These are phyloP conservation scores for Dolichotis patagonum DNA, from an alignment of 2,113 vertebrate genomes.

Conservation along the genomic window DNA sequence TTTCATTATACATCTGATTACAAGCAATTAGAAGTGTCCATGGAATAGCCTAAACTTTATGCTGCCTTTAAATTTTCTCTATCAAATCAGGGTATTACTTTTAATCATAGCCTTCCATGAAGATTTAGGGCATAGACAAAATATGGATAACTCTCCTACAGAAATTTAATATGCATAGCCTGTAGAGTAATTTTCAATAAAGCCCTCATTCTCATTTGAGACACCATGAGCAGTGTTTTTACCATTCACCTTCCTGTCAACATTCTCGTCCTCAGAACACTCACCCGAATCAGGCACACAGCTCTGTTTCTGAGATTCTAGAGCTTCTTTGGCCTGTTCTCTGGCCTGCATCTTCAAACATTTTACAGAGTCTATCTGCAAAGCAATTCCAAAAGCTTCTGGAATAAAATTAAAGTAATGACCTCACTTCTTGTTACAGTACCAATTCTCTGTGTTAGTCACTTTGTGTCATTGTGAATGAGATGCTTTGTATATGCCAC, in stretches of 20 bases:
- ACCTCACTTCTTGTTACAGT: neutral
- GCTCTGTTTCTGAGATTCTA: neutral
- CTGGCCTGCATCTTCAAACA: neutral
- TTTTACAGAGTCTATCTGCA: neutral
- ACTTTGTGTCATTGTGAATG: neutral
- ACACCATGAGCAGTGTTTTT: neutral
- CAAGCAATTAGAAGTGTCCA: neutral
- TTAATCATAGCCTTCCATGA: neutral
- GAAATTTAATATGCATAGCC: neutral
- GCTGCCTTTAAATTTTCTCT: neutral
- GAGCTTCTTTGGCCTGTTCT: neutral
- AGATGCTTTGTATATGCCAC: no score
- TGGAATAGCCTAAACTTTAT: neutral
- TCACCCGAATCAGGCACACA: neutral
- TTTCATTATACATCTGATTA: neutral
- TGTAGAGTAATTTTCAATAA: neutral
- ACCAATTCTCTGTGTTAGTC: neutral
- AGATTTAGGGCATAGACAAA: neutral
- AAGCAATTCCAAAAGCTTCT: neutral
- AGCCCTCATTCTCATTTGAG: neutral
- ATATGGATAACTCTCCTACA: neutral
- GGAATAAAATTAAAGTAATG: neutral
- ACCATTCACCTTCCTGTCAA: neutral
- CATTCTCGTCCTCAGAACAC: neutral
- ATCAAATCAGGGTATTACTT: neutral